Conservation (phyloP, 2,113 vertebrate genomes). For the Rhegmatorhina hoffmannsi region DNA sequence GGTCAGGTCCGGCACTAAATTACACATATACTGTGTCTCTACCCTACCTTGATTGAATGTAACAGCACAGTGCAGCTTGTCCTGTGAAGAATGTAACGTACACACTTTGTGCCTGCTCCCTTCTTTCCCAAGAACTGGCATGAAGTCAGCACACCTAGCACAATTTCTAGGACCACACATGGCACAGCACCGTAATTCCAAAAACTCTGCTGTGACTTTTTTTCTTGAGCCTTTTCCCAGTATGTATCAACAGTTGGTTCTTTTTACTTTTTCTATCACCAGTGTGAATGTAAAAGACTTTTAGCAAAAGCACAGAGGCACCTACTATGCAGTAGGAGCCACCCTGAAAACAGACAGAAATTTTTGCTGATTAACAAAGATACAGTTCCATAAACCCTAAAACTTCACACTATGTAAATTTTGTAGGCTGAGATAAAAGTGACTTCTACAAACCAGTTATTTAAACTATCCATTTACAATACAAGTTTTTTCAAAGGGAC, state of each 20-base stretch:
- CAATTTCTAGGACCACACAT: background rate
- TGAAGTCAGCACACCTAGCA: background rate
- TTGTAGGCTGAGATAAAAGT: background rate
- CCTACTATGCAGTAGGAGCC: background rate
- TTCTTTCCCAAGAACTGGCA: background rate
- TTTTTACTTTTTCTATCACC: background rate
- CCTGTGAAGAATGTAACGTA: background rate
- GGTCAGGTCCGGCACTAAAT: background rate
- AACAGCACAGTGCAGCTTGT: background rate
- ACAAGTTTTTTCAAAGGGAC: background rate
- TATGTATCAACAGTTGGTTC: background rate
- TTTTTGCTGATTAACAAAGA: background rate
- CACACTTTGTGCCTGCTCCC: background rate
- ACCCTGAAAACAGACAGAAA: background rate
- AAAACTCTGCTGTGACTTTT: background rate
- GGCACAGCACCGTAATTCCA: background rate
- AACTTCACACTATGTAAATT: background rate
- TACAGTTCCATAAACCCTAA: background rate
- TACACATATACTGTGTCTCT: background rate
- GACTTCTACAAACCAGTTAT: background rate
- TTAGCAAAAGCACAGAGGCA: background rate
- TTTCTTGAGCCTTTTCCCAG: background rate
- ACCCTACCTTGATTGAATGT: background rate
- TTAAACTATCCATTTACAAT: background rate
- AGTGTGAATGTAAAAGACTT: background rate